These are phyloP conservation scores for Kradibia gibbosae DNA, from an alignment of 1,140 invertebrate genomes.

Conservation along the genomic window DNA sequence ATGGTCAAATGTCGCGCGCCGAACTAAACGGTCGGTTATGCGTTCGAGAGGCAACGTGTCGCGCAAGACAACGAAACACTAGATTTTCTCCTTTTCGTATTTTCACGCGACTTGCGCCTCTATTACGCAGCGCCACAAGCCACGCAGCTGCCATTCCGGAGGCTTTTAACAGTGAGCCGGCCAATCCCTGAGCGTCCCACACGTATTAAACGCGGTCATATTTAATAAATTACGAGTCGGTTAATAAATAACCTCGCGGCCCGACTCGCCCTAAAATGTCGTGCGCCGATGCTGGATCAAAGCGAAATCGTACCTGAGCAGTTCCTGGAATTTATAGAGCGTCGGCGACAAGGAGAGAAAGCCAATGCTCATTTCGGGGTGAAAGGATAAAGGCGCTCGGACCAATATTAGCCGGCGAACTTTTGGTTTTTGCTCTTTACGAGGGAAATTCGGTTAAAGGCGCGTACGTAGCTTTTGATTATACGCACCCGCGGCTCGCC, in stretches of 20 bases:
- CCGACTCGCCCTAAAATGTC: constrained; percentile 14
- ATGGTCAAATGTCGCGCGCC: constrained; percentile 24
- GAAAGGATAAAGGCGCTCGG: constrained; percentile 23
- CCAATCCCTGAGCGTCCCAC: constrained; percentile 17
- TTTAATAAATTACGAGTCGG: constrained; percentile 39
- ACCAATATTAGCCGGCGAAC: constrained; percentile 27
- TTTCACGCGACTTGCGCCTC: constrained; percentile 13
- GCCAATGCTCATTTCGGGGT: constrained; percentile 26
- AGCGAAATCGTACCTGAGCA: constrained; percentile 15
- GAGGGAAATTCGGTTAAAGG: background rate
- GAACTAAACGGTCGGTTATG: constrained; percentile 10
- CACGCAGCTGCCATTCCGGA: background rate
- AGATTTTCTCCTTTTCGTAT: constrained; percentile 35
- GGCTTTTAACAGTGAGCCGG: constrained; percentile 16
- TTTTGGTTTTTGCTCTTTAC: background rate
- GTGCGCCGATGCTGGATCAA: constrained; percentile 16
- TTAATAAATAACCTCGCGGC: constrained; percentile 19
- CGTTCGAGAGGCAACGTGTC: background rate
- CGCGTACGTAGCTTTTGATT: background rate
- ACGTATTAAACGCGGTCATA: constrained; percentile 5
- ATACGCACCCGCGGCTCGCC: background rate
- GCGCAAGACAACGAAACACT: constrained; percentile 33
- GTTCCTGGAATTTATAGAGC: background rate
- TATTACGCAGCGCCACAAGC: constrained; percentile 4
- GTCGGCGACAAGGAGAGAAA: background rate